phyloP scores from a whole-genome alignment of 2,113 vertebrate species.

The Hymenochirus boettgeri region DNA sequence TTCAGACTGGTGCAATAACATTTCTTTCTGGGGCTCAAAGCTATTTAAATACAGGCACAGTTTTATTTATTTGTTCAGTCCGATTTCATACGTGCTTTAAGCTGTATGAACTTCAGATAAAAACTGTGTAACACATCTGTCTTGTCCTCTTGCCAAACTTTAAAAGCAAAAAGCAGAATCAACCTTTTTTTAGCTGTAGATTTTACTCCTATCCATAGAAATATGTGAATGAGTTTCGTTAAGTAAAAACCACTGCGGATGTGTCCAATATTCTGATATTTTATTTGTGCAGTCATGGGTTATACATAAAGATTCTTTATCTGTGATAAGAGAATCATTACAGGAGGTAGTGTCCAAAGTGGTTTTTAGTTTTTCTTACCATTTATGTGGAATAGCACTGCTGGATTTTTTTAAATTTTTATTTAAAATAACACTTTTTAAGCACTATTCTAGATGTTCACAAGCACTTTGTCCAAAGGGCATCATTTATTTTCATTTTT shows the following conservation, averaged over 20 bases:
- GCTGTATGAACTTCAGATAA: constrained; percentile 24
- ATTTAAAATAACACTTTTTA: not conserved
- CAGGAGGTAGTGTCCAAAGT: no score
- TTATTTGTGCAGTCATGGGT: no score
- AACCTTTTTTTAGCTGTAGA: no score
- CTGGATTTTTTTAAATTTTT: not conserved
- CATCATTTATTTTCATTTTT: no score
- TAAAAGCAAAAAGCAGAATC: not conserved
- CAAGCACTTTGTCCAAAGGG: not conserved
- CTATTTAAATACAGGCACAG: constrained; percentile 45
- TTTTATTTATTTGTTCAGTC: constrained; percentile 64
- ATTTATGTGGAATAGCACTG: not conserved
- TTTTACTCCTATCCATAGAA: no score
- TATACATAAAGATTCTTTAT: no score
- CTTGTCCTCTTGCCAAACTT: not conserved
- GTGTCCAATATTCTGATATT: not conserved
- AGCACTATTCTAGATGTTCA: not conserved
- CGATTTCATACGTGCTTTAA: constrained; percentile 56
- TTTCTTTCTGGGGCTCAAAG: constrained; percentile 50
- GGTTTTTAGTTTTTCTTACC: no score
- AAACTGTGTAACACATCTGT: not conserved
- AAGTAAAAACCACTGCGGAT: not conserved
- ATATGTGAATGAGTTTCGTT: no score
- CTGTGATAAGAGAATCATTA: no score
- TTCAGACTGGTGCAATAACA: constrained; percentile 54